phyloP scores from a whole-genome alignment of 2,888 invertebrate species.

The Machimus rusticus region DNA sequence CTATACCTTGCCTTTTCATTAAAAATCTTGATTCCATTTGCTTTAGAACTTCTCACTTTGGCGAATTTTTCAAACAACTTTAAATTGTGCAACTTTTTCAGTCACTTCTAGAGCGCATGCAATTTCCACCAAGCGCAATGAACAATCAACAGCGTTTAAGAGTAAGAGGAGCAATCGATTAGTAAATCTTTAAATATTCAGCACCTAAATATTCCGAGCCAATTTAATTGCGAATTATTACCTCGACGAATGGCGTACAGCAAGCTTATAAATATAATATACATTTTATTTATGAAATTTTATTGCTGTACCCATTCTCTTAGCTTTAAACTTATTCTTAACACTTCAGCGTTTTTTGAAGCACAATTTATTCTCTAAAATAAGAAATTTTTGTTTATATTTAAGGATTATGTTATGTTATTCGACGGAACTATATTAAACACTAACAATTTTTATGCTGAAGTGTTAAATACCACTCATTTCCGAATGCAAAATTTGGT shows the following conservation, averaged over 20 bases:
- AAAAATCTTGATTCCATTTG: conserved; percentile 33
- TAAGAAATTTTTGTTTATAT: not conserved
- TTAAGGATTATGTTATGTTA: not conserved
- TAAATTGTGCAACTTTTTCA: conserved; percentile 67
- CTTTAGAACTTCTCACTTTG: conserved; percentile 11
- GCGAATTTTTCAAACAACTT: not conserved
- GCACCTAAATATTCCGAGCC: not conserved
- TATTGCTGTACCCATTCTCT: not conserved
- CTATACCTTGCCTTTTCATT: not conserved
- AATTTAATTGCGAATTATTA: not conserved
- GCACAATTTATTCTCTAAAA: not conserved
- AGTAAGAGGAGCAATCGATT: conserved; percentile 72
- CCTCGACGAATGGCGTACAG: not conserved
- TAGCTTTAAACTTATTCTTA: not conserved
- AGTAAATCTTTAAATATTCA: not conserved
- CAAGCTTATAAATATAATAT: not conserved
- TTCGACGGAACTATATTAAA: not conserved
- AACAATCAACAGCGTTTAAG: conserved; percentile 88
- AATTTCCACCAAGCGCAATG: conserved; percentile 82
- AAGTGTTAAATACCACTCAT: not conserved
- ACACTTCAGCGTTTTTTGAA: not conserved
- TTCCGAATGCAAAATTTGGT: not conserved
- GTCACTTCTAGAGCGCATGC: conserved; percentile 90
- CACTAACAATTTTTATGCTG: not conserved
- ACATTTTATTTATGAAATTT: not conserved